A percentile compares a stretch with the other conserved stretches of the same genome.
phyloP scores from a whole-genome alignment of 1,140 invertebrate species.

The Diachasmimorpha longicaudata region DNA sequence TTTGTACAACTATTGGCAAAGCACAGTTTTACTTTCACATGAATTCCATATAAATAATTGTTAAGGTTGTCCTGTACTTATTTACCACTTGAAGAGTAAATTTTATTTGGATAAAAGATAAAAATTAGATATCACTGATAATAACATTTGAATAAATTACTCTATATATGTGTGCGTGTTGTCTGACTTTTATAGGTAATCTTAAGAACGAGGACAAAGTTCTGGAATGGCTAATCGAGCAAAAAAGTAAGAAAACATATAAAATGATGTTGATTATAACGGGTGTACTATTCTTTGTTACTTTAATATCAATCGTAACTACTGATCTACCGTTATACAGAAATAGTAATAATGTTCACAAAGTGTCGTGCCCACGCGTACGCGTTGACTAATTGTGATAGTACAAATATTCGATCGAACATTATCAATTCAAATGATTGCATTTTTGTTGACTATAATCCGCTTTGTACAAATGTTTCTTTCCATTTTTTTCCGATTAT shows the following conservation, averaged over 20 bases:
- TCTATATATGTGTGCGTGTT: slow-evolving; percentile 47
- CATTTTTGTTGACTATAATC: slow-evolving; percentile 1
- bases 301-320: slow-evolving; percentile 62
- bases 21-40: too few species aligned
- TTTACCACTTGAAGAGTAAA: too few species aligned
- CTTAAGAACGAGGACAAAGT: slow-evolving; percentile 92
- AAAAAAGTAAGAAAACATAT: slow-evolving; percentile 87
- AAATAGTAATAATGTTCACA: slow-evolving; percentile 30
- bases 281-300: slow-evolving; percentile 64
- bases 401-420: neutral
- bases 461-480: slow-evolving; percentile 16
- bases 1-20: too few species aligned
- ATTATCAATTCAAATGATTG: neutral
- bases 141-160: slow-evolving; percentile 19
- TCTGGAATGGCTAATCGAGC: slow-evolving; percentile 86
- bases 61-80: too few species aligned
- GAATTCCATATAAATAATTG: too few species aligned
- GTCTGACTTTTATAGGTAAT: slow-evolving; percentile 79
- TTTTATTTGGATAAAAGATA: too few species aligned
- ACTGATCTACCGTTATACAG: slow-evolving; percentile 58
- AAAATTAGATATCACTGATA: neutral
- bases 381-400: neutral
- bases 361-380: slow-evolving; percentile 5
- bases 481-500: neutral
- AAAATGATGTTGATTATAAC: slow-evolving; percentile 64